Base-by-base conservation (phyloP, 2,888 invertebrate genomes). In the Gasteruption jaculator region DNA sequence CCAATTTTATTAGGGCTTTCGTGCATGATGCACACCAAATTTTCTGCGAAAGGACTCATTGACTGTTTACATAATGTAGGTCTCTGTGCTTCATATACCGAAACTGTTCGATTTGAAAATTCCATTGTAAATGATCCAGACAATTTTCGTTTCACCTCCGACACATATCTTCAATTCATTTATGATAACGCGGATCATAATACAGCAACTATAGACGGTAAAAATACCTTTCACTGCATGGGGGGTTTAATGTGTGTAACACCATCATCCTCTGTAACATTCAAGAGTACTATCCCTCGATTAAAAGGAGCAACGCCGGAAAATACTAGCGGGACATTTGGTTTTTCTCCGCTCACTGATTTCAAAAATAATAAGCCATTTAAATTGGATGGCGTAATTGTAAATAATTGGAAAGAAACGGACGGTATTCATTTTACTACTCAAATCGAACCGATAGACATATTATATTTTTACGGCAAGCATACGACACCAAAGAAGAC, bases 101-200 rank as follows among this genome's bases (percentile, higher is more conserved):
- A 46, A 39, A 41, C 45, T 3, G 5, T 30, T 5, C 8, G 26
- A 14, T 45, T 45, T 21, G 45, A 45, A 42, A 35, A 3, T 25
- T 45, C 38, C 5, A 35, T 42, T 11, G 29, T 39, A 4, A 39
- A 43, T 18, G 26, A 43, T 20, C 30, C 43, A 10, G 34, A 42
- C 22, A 46, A 41, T 47, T 52, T 43, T 48, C 33, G 35, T 6
- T 20, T 45, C 25, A 27, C 38, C 41, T 41, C 50, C 20, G 50
- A 46, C 22, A 37, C 50, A 14, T 58, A 51, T 40, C 19, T 46
- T 37, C 61, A 58, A 50, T 63, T 57, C 38, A 43, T 62, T 42
- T 60, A 37, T 49, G 60, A 64, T 43, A 63, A 64, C 50, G 58
- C 61, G 1, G 61, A 61, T 50, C 48, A 52, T 46, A 61, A 62